Percentiles rank a stretch among this genome's conserved stretches.
These are phyloP conservation scores for Salvelinus alpinus DNA, from an alignment of 2,113 vertebrate species.

Conservation along the genomic window DNA sequence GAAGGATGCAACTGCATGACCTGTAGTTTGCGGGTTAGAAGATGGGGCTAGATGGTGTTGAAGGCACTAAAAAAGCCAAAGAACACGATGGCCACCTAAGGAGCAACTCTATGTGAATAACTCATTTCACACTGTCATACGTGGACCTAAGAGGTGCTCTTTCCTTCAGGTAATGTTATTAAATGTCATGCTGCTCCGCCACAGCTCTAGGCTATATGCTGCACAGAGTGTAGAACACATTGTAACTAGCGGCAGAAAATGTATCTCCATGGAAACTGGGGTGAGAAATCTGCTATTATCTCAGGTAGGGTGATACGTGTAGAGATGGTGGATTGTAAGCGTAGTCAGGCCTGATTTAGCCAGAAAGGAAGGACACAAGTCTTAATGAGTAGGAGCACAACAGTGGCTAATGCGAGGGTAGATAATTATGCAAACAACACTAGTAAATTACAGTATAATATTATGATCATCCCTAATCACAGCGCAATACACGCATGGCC, in stretches of 20 bases:
- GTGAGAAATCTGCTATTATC: neutral
- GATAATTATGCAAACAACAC: too few species aligned
- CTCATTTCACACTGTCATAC: too few species aligned
- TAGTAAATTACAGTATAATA: too few species aligned
- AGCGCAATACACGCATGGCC: too few species aligned
- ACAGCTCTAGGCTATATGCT: neutral
- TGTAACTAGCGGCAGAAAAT: slow-evolving; percentile 2
- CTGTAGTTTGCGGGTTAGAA: neutral
- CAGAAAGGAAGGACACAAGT: too few species aligned
- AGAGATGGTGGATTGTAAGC: neutral
- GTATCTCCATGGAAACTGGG: slow-evolving; percentile 10
- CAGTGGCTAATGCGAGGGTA: too few species aligned
- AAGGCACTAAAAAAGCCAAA: neutral
- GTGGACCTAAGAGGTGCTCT: neutral
- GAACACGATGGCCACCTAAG: neutral
- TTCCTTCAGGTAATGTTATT: slow-evolving; percentile 3
- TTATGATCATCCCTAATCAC: too few species aligned
- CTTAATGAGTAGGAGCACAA: too few species aligned
- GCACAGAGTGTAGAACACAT: neutral
- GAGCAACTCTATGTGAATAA: too few species aligned
- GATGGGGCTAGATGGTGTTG: neutral
- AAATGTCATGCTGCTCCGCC: slow-evolving; percentile 1
- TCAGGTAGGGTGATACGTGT: neutral
- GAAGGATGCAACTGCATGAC: neutral
- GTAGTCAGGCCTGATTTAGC: too few species aligned